Percentiles rank a stretch among this genome's conserved stretches.
Conservation (phyloP, 1,140 invertebrate species). For the Drosophila seguyi region DNA sequence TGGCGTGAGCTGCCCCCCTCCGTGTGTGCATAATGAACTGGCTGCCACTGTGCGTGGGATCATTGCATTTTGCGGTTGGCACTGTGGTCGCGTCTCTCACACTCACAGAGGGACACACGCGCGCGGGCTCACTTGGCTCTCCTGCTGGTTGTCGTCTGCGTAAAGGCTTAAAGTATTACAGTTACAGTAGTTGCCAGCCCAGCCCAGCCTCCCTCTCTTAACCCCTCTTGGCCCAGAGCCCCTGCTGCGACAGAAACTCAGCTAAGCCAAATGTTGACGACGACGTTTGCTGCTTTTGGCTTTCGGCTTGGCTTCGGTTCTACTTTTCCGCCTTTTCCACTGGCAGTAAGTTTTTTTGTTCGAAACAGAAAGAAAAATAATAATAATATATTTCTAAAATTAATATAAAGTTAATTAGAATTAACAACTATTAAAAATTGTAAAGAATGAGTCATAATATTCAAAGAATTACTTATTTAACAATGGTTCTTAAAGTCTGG, state of each 20-base stretch:
- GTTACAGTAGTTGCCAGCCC: conserved; percentile 62
- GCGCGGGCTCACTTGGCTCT: conserved; percentile 11
- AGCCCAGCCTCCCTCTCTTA: too few relatives aligned
- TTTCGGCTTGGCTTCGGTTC: conserved; percentile 65
- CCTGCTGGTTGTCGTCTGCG: conserved; percentile 73
- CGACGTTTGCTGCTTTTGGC: conserved; percentile 67
- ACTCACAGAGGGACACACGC: too few relatives aligned
- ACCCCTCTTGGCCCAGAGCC: background rate
- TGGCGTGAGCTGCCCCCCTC: background rate
- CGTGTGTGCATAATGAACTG: conserved; percentile 8
- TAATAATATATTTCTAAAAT: background rate
- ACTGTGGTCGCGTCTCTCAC: conserved; percentile 58
- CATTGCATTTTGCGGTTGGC: conserved; percentile 78
- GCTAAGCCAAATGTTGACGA: conserved; percentile 81
- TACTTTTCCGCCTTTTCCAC: conserved; percentile 36
- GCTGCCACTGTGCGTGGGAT: conserved; percentile 36
- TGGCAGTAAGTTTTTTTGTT: background rate
- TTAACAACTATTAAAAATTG: background rate
- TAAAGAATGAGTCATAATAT: too few relatives aligned
- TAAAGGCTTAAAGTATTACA: conserved; percentile 82
- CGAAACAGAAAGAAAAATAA: background rate
- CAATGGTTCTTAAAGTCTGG: background rate
- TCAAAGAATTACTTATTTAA: too few relatives aligned
- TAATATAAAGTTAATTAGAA: background rate
- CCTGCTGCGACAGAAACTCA: conserved; percentile 38